Conservation (phyloP, 2,113 vertebrate species). For the Corythaixoides concolor region DNA sequence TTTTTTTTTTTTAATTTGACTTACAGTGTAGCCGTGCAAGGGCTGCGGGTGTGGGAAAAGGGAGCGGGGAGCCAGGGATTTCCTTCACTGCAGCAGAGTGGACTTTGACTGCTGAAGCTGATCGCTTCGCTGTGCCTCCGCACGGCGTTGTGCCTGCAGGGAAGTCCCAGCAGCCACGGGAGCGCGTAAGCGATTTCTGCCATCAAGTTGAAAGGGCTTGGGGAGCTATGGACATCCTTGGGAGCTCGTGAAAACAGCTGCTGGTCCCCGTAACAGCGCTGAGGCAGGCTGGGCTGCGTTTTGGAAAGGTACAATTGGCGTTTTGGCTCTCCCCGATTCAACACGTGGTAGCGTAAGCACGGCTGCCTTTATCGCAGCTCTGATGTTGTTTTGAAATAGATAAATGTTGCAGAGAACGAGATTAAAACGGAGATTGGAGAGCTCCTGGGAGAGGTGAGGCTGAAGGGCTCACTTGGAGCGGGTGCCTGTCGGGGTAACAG, state of each 20-base stretch:
- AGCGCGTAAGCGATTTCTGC: accelerated
- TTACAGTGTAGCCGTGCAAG: background rate
- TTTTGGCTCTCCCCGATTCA: background rate
- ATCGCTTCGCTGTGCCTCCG: background rate
- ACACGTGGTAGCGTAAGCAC: background rate
- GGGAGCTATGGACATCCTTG: accelerated
- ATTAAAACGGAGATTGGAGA: background rate
- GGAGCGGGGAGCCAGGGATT: background rate
- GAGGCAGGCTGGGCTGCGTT: background rate
- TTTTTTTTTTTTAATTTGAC: too few relatives aligned
- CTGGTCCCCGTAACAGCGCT: accelerated
- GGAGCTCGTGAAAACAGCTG: background rate
- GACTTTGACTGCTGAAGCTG: background rate
- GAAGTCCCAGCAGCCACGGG: background rate
- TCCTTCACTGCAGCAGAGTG: background rate
- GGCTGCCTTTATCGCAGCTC: background rate
- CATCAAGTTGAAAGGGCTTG: background rate
- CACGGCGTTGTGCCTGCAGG: accelerated
- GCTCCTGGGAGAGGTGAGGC: background rate
- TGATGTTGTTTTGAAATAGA: background rate
- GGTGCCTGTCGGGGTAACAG: background rate
- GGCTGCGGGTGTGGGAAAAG: background rate
- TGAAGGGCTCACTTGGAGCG: background rate
- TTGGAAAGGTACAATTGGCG: background rate
- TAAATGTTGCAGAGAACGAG: background rate